These are phyloP conservation scores for Mycetomoellerius zeteki DNA, from an alignment of 1,140 invertebrate genomes.

Conservation along the genomic window DNA sequence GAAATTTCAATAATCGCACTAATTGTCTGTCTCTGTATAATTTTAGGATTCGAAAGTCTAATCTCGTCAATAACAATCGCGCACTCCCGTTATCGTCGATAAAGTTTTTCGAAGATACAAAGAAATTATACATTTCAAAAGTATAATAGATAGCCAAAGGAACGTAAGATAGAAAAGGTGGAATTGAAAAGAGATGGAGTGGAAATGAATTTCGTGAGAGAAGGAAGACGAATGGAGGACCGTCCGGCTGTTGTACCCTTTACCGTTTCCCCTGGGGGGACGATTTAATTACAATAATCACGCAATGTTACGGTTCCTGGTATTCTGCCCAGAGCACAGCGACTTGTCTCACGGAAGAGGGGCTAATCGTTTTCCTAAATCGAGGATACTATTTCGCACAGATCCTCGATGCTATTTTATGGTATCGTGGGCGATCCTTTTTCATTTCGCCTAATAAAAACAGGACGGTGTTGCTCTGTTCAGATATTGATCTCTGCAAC, in stretches of 20 bases:
- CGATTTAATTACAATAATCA: conserved; percentile 86
- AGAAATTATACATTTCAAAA: conserved; percentile 29
- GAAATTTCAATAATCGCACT: neutral
- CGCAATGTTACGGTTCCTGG: conserved; percentile 80
- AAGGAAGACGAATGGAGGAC: conserved; percentile 47
- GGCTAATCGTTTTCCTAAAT: conserved; percentile 81
- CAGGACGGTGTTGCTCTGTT: neutral
- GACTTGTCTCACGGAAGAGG: conserved; percentile 80
- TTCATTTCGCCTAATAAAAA: conserved; percentile 2
- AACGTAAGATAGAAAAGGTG: conserved; percentile 14
- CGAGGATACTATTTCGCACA: conserved; percentile 71
- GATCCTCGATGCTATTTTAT: conserved; percentile 1
- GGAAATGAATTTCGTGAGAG: conserved; percentile 56
- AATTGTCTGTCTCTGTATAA: neutral
- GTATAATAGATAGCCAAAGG: conserved; percentile 62
- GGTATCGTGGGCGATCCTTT: conserved; percentile 15
- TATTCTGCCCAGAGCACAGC: conserved; percentile 74
- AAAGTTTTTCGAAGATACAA: conserved; percentile 43
- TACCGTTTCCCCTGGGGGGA: conserved; percentile 71
- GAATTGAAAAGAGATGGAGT: conserved; percentile 10
- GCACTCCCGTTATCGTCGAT: conserved; percentile 48
- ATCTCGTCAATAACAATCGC: conserved; percentile 49
- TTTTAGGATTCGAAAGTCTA: conserved; percentile 55
- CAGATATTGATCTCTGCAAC: neutral
- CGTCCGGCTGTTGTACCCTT: conserved; percentile 56